These are phyloP conservation scores for Babyrousa celebensis DNA, from an alignment of 2,797 vertebrate species.

Conservation along the genomic window DNA sequence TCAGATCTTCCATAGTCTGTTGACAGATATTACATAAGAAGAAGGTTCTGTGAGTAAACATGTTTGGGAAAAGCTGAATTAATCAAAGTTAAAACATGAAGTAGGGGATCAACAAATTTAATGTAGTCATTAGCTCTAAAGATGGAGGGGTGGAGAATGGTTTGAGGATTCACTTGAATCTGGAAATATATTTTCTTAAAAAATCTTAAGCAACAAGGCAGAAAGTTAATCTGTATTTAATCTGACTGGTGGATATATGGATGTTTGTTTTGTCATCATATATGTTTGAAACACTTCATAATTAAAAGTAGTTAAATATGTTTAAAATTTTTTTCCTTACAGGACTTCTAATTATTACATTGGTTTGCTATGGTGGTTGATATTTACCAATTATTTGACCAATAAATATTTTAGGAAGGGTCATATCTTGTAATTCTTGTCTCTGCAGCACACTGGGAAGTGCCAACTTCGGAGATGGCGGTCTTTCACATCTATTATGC, in stretches of 20 bases:
- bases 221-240: conserved; percentile 22
- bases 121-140: background rate
- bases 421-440: background rate
- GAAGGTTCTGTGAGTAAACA: conserved; percentile 68
- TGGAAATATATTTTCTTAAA: background rate
- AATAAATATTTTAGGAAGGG: background rate
- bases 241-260: background rate
- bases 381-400: conserved; percentile 47
- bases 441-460: background rate
- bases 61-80: conserved; percentile 55
- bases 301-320: background rate
- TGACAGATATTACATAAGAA: conserved; percentile 77
- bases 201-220: background rate
- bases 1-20: conserved; percentile 69
- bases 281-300: background rate
- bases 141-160: background rate
- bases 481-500: background rate
- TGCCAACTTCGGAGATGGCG: background rate
- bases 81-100: conserved; percentile 44
- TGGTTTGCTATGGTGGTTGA: background rate
- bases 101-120: background rate
- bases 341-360: background rate
- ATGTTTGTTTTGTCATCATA: conserved; percentile 22
- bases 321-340: background rate
- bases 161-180: background rate